phyloP scores from a whole-genome alignment of 2,797 vertebrate genomes.

The Typhlichthys eigenmanni region DNA sequence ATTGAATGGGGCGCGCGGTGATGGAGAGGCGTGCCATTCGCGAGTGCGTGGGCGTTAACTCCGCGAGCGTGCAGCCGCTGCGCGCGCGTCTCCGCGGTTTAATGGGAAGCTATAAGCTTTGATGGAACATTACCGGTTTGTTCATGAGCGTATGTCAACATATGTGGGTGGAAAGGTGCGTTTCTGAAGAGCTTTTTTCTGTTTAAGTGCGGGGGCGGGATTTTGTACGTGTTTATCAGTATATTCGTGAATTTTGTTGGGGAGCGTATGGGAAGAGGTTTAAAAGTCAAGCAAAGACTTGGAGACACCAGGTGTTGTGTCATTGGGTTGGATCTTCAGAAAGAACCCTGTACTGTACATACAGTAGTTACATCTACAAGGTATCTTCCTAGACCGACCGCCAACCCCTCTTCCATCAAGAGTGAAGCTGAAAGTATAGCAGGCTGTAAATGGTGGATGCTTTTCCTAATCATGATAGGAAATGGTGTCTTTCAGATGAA shows the following conservation, averaged over 20 bases:
- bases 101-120: slow-evolving; percentile 67
- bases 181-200: slow-evolving; percentile 69
- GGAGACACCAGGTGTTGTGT: slow-evolving; percentile 21
- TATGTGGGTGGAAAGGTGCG: slow-evolving; percentile 75
- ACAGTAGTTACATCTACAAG: no score
- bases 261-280: slow-evolving; percentile 25
- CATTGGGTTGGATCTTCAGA: neutral
- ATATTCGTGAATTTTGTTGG: slow-evolving; percentile 55
- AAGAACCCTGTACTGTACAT: slow-evolving; percentile 19
- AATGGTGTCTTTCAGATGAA: neutral
- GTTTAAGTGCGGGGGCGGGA: slow-evolving; percentile 65
- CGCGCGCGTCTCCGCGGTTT: slow-evolving; percentile 49
- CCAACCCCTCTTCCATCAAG: no score
- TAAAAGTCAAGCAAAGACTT: slow-evolving; percentile 42
- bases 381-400: no score
- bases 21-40: slow-evolving; percentile 59
- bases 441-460: no score
- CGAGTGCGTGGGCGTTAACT: slow-evolving; percentile 61
- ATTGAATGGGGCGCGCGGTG: slow-evolving; percentile 61
- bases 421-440: no score
- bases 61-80: slow-evolving; percentile 7
- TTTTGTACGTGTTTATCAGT: slow-evolving; percentile 65
- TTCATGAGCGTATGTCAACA: slow-evolving; percentile 68
- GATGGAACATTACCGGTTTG: slow-evolving; percentile 74
- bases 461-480: no score